These are phyloP conservation scores for Platycnemis pennipes DNA, from an alignment of 2,888 invertebrate genomes.

Conservation along the genomic window DNA sequence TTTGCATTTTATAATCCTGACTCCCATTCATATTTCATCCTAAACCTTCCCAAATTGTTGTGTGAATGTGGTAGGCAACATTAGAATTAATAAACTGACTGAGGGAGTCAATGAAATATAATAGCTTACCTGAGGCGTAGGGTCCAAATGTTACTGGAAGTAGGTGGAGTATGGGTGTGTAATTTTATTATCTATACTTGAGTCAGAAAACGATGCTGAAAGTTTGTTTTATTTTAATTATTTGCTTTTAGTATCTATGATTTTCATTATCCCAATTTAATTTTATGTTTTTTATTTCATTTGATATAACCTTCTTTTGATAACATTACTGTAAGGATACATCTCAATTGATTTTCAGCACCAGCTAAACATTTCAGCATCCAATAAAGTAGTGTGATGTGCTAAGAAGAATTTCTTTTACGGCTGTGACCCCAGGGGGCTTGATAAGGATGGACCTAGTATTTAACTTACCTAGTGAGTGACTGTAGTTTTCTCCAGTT, in stretches of 20 bases:
- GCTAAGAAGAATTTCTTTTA: not conserved
- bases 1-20: too few species aligned
- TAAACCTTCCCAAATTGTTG: too few species aligned
- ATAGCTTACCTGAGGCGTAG: too few species aligned
- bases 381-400: not conserved
- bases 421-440: not conserved
- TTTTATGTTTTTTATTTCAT: not conserved
- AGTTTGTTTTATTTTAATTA: not conserved
- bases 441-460: not conserved
- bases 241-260: not conserved
- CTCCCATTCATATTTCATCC: too few species aligned
- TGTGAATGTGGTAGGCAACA: too few species aligned
- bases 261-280: not conserved
- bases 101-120: too few species aligned
- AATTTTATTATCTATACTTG: too few species aligned
- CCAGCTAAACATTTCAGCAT: not conserved
- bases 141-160: too few species aligned
- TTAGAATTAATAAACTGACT: too few species aligned
- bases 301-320: not conserved
- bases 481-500: not conserved
- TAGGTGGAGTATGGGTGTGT: too few species aligned
- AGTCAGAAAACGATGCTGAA: not conserved
- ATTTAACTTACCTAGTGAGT: not conserved
- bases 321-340: not conserved
- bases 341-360: constrained; percentile 42